Evolutionary conservation across 1,140 invertebrate species (phyloP), one percentile per base, ranked within the genome.

Genomic region (Homarus americanus): DNA sequence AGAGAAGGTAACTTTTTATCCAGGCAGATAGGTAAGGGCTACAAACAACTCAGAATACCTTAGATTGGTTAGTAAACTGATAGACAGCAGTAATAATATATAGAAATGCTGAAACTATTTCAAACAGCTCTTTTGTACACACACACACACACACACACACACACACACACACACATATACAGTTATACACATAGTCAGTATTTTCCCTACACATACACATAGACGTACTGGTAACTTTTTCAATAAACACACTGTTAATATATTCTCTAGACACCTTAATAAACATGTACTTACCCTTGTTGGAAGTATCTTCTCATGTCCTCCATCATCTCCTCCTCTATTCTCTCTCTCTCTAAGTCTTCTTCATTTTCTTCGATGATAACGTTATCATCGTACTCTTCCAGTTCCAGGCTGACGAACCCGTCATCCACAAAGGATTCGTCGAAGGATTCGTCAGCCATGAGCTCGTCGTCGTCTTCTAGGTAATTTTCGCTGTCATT

Each of bases 341-440:
- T n/a, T 32, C 79, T 75, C 69, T 89, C 87, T 41, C 80, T 73
- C 34, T 89, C 87, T 15, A 89, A 20, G 34, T 89, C 87, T 28
- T 82, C 79, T 36, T 89, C 87, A 49, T 89, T 89, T 38, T 89
- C 87, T 36, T 89, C 87, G 34, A 89, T 89, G 58, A 89, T 89
- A 41, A 89, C 79, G 41, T 89, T 80, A 53, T 89, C 79, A n/a
- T 89, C 87, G 69, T 82, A 89, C 40, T 89, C 87, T 17, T 89
- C 87, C 44, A 89, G 40, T 36, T 89, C 87, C 2, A 89, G 69
- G n/a, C 87, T 89, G 32, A 89, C 87, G 79, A 89, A 89, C 0
- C 87, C 87, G 49, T 89, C 87, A 20, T 89, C 87, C 66, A 89
- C 87, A 72, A 89, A 89, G 0, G 87, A 89, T 17, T 89, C 87